Percentiles rank a stretch among this genome's conserved stretches.
Evolutionary conservation across 2,113 vertebrate species (phyloP).

Genomic region (Hydropotes inermis): DNA sequence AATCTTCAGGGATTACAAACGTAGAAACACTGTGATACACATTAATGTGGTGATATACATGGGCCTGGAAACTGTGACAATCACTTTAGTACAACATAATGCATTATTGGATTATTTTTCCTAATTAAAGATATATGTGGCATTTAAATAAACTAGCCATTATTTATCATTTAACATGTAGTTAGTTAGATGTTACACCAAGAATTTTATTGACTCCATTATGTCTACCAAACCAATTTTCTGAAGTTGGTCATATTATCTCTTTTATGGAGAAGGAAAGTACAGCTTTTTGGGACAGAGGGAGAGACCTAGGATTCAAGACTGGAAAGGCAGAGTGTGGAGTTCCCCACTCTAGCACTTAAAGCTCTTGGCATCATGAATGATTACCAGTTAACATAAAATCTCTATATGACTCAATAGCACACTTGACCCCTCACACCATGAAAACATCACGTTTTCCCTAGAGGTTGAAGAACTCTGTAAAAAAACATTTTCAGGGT

Average conservation of each 20-base stretch:
- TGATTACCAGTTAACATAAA: neutral
- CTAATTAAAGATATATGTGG: neutral
- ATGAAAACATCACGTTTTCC: neutral
- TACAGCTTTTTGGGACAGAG: neutral
- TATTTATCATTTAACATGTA: neutral
- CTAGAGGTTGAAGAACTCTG: neutral
- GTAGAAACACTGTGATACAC: neutral
- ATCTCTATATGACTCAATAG: fast-evolving
- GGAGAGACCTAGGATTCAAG: neutral
- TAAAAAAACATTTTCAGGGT: neutral
- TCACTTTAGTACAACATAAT: neutral
- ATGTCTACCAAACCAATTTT: neutral
- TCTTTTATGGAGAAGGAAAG: too few relatives aligned
- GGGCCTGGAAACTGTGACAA: neutral
- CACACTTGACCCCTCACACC: neutral
- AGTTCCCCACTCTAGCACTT: fast-evolving
- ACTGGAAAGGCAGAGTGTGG: neutral
- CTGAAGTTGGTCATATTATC: neutral
- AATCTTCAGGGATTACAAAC: neutral
- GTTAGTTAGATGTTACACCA: neutral
- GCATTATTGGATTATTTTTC: neutral
- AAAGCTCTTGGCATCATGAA: neutral
- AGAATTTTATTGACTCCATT: neutral
- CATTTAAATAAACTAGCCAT: neutral
- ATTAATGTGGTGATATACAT: fast-evolving